Evolutionary conservation across 2,888 invertebrate species (phyloP), one percentile per base, ranked within the genome.

Genomic region (Meteorus cinctellus): DNA sequence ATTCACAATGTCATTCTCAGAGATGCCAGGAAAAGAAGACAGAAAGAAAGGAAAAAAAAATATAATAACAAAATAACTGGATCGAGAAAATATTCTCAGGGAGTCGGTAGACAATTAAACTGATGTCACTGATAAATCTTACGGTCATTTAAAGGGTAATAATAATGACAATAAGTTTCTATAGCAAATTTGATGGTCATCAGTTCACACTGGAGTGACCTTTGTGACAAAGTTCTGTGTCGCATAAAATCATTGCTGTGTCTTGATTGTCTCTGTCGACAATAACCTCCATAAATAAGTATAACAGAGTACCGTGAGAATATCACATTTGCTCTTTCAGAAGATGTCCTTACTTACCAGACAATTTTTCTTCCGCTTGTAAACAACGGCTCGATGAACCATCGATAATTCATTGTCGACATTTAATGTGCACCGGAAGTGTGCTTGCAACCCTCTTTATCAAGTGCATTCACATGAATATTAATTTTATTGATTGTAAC

Each of bases 201-300:
- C 65, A 65, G 72, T 45, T 55, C 67, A 67, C 67, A 67, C 24
- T 55, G 34, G 29, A 19, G n/a, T 73, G 73, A 73, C 73, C 73
- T 73, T 73, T 73, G 67, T 59, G 59, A 73, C 55, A 73, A 73
- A 66, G 73, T 67, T 73, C 73, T 59, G 31, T 72, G 48, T 63
- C 19, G 19, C 55, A 55, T 8, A 55, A 19, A 48, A 31, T 59
- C 59, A 36, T 16, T 27, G 24, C 59, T 31, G 59, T 4, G 27
- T 36, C 41, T 67, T 41, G 31, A 73, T 67, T 73, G 66, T 51
- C 55, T 55, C 19, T 3, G 8, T 41, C 8, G 19, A 48, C 62
- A 27, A 8, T 29, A 19, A 48, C 34, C 34, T 63, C 19, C n/a
- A 66, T 62, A 27, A 55, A 55, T 55, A 19, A 24, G 24, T 24